Evolutionary conservation across 1,140 invertebrate genomes (phyloP).

Genomic region (Lanistes nyassanus): DNA sequence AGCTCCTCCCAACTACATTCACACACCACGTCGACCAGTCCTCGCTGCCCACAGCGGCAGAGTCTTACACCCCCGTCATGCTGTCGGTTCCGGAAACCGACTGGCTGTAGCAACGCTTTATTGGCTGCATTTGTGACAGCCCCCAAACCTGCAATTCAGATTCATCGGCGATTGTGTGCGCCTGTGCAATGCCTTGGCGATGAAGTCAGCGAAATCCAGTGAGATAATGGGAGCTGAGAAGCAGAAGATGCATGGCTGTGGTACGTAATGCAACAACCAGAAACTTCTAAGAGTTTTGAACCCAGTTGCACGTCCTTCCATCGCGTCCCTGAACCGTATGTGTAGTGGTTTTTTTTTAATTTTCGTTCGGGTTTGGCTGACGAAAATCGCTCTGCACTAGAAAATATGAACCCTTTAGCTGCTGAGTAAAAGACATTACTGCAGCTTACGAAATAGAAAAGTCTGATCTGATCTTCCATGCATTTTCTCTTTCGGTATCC

Average conservation of each 20-base stretch:
- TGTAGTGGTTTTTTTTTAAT: constrained; percentile 6
- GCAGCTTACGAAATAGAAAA: no score
- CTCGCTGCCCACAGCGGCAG: neutral
- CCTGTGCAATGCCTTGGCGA: neutral
- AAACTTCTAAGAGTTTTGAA: neutral
- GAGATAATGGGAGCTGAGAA: neutral
- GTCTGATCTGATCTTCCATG: no score
- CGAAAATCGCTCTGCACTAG: neutral
- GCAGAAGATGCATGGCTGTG: neutral
- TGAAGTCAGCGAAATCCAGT: constrained; percentile 1
- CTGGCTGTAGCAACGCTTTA: neutral
- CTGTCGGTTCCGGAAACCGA: neutral
- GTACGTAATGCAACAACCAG: neutral
- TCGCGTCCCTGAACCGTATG: neutral
- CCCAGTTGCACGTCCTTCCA: neutral
- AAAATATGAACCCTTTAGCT: no score
- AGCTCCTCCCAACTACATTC: no score
- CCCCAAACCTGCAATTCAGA: neutral
- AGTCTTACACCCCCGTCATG: neutral
- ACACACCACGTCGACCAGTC: neutral
- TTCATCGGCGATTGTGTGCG: constrained; percentile 8
- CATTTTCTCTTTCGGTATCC: no score
- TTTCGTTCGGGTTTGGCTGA: neutral
- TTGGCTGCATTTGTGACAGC: constrained; percentile 5
- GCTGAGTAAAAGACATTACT: no score